Base-by-base conservation (phyloP, 2,888 invertebrate species). In the Stegophylla sp. region DNA sequence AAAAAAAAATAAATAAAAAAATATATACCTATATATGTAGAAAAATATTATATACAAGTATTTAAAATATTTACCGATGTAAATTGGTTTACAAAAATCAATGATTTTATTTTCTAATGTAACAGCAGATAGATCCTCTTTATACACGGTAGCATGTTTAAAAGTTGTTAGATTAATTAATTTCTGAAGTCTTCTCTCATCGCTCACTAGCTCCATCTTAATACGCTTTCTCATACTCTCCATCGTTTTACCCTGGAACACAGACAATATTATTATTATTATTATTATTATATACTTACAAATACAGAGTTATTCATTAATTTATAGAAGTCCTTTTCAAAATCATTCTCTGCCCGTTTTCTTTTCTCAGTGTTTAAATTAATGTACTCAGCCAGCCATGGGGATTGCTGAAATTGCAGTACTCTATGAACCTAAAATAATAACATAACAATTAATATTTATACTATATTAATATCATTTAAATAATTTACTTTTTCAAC, bases 351-450 rank as follows among this genome's bases (percentile, higher is more conserved):
- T 7, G 34, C 34, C 3, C 7, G 3, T 82, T 74, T 64, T 20
- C 82, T 63, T 1, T 71, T 34, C 5, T 71, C 41, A 15, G 28
- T 53, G 13, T 75, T 76, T n/a, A 48, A 15, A 1, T 56, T 28
- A n/a, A 82, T 43, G 51, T 63, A 82, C 13, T 43, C 10, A 43
- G 45, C 41, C 48, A 82, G 12, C 76, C 75, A 76, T 2, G 28
- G 17, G 10, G 20, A 23, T 63, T 82, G 82, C 4, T 63, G 7
- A 43, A 82, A 82, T 51, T 34, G 12, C 1, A 82, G 4, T 17
- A 12, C 26, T 15, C 83, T 81, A 84, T 85, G 85, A 12, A 86
- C 15, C 45, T 45, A 45, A 45, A 45, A 45, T 7, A 34, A 5
- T 34, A 34, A n/a, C n/a, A n/a, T n/a, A n/a, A n/a, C n/a, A n/a